Conservation (phyloP, 2,113 vertebrate species). For the Ceuthmochares aereus region DNA sequence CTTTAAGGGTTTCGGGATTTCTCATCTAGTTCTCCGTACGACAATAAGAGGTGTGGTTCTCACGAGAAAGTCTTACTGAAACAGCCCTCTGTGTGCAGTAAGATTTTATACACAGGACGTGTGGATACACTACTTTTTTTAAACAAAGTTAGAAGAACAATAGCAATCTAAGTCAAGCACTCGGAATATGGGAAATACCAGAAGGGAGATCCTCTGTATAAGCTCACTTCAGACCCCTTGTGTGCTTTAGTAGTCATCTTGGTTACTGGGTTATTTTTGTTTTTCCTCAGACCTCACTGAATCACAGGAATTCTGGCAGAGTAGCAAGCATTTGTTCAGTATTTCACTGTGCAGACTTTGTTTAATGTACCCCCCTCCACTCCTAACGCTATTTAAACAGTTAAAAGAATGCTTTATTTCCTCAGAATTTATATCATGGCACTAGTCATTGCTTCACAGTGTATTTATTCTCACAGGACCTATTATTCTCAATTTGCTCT, state of each 20-base stretch:
- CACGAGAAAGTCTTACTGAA: background rate
- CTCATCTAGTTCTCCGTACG: background rate
- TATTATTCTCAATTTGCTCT: background rate
- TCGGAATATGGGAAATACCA: background rate
- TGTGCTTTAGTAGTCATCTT: background rate
- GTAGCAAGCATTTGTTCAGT: background rate
- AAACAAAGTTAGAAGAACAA: constrained; percentile 11
- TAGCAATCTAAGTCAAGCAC: background rate
- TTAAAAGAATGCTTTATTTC: background rate
- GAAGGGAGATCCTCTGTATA: background rate
- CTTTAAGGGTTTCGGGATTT: constrained; percentile 21
- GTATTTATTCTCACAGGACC: background rate
- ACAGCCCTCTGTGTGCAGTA: background rate
- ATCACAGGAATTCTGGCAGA: background rate
- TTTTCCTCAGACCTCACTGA: background rate
- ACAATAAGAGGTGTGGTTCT: background rate
- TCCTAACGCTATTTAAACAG: background rate
- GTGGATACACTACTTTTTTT: background rate
- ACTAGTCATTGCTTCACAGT: background rate
- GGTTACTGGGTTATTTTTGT: background rate
- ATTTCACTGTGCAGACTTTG: background rate
- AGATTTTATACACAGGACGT: background rate
- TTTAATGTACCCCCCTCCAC: background rate
- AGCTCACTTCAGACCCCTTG: background rate
- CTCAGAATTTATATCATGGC: background rate